A percentile compares a stretch with the other conserved stretches of the same genome.
Conservation (phyloP, 2,797 vertebrate species). For the Spheniscus humboldti region DNA sequence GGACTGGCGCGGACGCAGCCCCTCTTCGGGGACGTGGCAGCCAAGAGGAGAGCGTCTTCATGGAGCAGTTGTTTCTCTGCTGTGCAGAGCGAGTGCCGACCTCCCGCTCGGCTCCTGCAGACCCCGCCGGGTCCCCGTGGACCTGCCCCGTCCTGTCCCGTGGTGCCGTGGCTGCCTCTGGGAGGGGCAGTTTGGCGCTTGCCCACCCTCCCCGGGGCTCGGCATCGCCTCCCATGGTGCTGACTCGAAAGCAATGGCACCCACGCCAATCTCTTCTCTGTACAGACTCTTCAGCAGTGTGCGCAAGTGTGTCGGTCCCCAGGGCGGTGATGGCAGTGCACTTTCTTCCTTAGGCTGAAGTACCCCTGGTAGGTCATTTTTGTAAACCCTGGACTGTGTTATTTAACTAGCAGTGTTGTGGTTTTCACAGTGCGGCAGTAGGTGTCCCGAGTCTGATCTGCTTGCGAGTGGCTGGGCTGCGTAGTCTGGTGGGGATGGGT, state of each 20-base stretch:
- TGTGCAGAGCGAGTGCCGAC: not conserved
- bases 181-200: not conserved
- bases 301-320: not conserved
- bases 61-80: not conserved
- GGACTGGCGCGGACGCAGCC: not conserved
- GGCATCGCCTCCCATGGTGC: not conserved
- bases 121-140: fast-evolving
- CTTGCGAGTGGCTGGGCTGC: conserved; percentile 65
- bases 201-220: not conserved
- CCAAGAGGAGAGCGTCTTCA: not conserved
- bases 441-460: conserved; percentile 50
- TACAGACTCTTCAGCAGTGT: not conserved
- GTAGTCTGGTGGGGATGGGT: not conserved
- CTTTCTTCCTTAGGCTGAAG: conserved; percentile 61
- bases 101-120: fast-evolving
- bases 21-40: fast-evolving
- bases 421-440: conserved; percentile 68
- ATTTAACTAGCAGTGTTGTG: conserved; percentile 64
- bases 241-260: not conserved
- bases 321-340: conserved; percentile 31
- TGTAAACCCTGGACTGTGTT: conserved; percentile 66
- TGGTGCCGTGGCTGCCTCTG: fast-evolving
- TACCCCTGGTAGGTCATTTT: not conserved
- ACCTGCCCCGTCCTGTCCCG: fast-evolving
- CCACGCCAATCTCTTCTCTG: not conserved